Conservation (phyloP, 2,797 vertebrate genomes). For the Microtus californicus region DNA sequence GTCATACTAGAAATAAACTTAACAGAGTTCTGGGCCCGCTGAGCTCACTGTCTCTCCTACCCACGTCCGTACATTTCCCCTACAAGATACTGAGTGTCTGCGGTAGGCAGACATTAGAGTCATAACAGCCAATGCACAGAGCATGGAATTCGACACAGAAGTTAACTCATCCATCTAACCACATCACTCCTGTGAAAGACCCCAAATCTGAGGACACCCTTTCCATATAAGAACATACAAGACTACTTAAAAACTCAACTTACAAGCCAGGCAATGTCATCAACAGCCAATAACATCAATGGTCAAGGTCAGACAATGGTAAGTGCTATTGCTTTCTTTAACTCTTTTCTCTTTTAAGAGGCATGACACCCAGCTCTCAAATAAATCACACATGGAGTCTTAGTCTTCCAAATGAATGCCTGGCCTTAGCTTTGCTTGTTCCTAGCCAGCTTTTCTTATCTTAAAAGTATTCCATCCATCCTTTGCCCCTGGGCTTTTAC, state of each 20-base stretch:
- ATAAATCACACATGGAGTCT: neutral
- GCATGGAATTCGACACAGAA: neutral
- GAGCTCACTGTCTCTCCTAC: neutral
- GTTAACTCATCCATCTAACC: neutral
- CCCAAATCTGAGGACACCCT: neutral
- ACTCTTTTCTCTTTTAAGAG: neutral
- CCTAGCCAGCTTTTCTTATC: neutral
- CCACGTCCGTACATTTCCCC: neutral
- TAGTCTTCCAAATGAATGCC: neutral
- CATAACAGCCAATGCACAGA: neutral
- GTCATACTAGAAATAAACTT: neutral
- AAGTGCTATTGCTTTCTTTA: neutral
- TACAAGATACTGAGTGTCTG: neutral
- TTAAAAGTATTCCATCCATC: neutral
- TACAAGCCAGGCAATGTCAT: conserved; percentile 24
- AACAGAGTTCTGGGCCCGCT: neutral
- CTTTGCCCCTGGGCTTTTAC: neutral
- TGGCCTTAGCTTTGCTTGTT: neutral
- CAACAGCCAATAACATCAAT: neutral
- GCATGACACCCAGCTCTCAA: neutral
- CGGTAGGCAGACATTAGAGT: neutral
- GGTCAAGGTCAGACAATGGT: neutral
- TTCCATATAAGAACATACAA: neutral
- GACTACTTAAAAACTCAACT: neutral
- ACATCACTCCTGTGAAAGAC: neutral